Base-by-base conservation (phyloP, 37 sponge, comb jelly and placozoan species). In the Halisarca cf. caerulea region DNA sequence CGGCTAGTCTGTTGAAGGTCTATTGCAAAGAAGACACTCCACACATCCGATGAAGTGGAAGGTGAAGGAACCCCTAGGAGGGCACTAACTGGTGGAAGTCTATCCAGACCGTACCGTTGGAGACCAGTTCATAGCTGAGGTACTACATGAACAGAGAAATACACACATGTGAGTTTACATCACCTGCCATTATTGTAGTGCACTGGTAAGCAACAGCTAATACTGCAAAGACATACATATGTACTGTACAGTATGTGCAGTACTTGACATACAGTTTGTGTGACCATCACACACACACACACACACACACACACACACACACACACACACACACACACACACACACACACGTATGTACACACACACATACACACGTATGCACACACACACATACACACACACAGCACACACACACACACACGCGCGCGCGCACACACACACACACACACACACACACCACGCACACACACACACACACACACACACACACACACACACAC, bases 401-500 rank as follows among this genome's bases (percentile, higher is more conserved):
- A 53, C 41, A 61, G 61, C 82, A 51, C 15, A 61, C 64, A 27
- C 64, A 61, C 64, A 62, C 64, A 15, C 64, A 62, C 64, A 15
- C 64, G 15, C 64, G 30, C 64, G 6, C 64, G 15, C 30, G 15
- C 64, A 62, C 64, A 62, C 64, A 62, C 64, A 15, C 64, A 62
- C 64, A 62, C 64, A 62, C 64, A 30, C 74, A 72, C 74, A 72
- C 74, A 72, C 74, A 72, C 74, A 72, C 74, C 74, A 30, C 74
- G 30, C 74, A 72, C 74, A 72, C 74, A 28, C 74, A 72, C 39
- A 72, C 74, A 72, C 74, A 72, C 74, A 40, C 74, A 72, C 42
- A 72, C 74, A 72, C 74, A 72, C 74, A 72, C 74, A 72, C 74
- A 72, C 74, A 72, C 74, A 72, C 74, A 72, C 11, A 34, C 38